These are phyloP conservation scores for Balaeniceps rex DNA, from an alignment of 2,113 vertebrate species.

Conservation along the genomic window DNA sequence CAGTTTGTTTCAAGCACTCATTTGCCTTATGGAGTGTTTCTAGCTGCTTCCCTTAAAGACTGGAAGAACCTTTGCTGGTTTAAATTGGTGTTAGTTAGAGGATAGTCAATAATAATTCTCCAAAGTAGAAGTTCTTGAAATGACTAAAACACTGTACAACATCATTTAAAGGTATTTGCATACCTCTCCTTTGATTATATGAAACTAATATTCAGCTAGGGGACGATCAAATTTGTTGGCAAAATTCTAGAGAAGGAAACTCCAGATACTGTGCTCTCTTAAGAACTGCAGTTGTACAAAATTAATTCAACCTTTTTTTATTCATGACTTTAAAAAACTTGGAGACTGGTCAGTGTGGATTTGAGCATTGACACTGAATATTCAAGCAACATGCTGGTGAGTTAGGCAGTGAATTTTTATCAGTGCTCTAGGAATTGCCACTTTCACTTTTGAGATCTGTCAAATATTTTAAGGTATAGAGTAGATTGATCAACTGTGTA, in stretches of 20 bases:
- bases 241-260: neutral
- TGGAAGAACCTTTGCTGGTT: neutral
- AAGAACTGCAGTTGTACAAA: neutral
- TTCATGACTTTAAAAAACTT: neutral
- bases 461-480: neutral
- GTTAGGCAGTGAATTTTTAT: neutral
- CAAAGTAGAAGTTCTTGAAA: neutral
- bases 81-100: neutral
- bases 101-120: neutral
- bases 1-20: neutral
- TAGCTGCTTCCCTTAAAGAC: neutral
- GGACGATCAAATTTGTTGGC: neutral
- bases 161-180: neutral
- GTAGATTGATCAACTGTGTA: neutral
- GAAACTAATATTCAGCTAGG: neutral
- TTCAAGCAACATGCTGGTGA: neutral
- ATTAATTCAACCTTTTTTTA: neutral
- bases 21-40: neutral
- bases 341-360: neutral
- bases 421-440: neutral
- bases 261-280: neutral
- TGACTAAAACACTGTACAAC: neutral
- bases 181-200: neutral
- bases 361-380: neutral
- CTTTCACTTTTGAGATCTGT: neutral